A percentile compares a stretch with the other conserved stretches of the same genome.
Evolutionary conservation across 2,113 vertebrate genomes (phyloP).

Genomic region (Nothocercus nigrocapillus): DNA sequence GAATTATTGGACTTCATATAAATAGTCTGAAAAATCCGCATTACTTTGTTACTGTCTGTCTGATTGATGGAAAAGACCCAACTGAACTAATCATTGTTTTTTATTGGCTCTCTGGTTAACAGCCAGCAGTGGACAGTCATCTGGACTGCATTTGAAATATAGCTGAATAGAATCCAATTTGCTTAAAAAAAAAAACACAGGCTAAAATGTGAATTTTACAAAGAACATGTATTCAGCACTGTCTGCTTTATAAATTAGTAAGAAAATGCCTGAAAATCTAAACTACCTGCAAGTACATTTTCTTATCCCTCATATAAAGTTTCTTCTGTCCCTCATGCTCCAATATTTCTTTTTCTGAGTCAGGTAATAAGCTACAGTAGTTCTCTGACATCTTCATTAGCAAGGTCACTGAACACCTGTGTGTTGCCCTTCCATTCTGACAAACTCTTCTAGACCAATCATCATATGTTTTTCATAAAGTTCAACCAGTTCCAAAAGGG

Average conservation of each 20-base stretch:
- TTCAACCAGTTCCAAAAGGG: not conserved
- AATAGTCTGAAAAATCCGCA: slow-evolving; percentile 35
- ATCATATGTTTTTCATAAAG: not conserved
- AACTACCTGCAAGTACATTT: not conserved
- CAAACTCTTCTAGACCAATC: not conserved
- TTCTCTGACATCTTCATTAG: not conserved
- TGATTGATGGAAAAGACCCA: not conserved
- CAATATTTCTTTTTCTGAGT: not conserved
- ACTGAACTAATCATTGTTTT: not conserved
- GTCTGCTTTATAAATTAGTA: not conserved
- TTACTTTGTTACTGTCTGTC: slow-evolving; percentile 25
- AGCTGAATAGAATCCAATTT: not conserved
- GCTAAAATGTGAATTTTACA: not conserved
- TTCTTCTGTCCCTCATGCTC: not conserved
- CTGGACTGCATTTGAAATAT: slow-evolving; percentile 3
- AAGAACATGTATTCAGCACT: not conserved
- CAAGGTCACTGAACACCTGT: not conserved
- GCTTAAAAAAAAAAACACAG: slow-evolving; percentile 6
- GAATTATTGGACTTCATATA: slow-evolving; percentile 28
- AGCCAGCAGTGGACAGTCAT: slow-evolving; percentile 15
- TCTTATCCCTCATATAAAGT: not conserved
- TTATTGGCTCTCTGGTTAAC: slow-evolving; percentile 33
- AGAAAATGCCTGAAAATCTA: slow-evolving; percentile 1
- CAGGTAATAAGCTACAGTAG: not conserved
- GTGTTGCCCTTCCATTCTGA: not conserved